Evolutionary conservation across 1,140 invertebrate species (phyloP).

Genomic region (Pseudobourletiella spinata): DNA sequence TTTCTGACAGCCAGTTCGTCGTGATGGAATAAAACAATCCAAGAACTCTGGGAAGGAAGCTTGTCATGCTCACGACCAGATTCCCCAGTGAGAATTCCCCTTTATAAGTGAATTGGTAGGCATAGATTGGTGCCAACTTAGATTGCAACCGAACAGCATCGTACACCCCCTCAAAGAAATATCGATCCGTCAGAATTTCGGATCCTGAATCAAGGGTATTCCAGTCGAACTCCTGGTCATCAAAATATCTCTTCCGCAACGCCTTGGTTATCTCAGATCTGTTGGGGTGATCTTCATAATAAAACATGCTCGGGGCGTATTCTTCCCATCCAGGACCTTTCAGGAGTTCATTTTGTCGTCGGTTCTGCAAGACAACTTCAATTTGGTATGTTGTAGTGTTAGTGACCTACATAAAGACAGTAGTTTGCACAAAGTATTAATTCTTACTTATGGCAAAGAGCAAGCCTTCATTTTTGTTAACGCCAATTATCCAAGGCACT

Average conservation of each 20-base stretch:
- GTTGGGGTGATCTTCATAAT: constrained; percentile 18
- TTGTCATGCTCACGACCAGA: constrained; percentile 12
- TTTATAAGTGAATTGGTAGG: constrained; percentile 26
- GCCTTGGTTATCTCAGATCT: constrained; percentile 7
- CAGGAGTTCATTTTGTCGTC: no score
- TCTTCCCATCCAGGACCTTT: constrained; percentile 11
- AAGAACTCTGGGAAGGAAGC: constrained; percentile 9
- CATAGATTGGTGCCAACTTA: constrained; percentile 10
- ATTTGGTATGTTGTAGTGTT: background rate
- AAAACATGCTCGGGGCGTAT: constrained; percentile 13
- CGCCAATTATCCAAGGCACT: constrained; percentile 20
- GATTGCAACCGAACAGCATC: constrained; percentile 19
- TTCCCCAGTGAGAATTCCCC: constrained; percentile 20
- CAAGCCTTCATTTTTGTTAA: constrained; percentile 20
- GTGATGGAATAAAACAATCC: constrained; percentile 11
- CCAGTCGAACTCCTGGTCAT: background rate
- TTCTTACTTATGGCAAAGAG: constrained; percentile 10
- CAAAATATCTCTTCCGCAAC: constrained; percentile 21
- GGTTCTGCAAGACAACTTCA: no score
- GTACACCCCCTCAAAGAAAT: constrained; percentile 21
- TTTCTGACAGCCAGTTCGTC: no score
- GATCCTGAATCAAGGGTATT: background rate
- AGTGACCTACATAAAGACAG: background rate
- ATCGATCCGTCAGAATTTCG: constrained; percentile 23
- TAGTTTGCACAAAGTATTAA: background rate